These are phyloP conservation scores for Microhierax caerulescens DNA, from an alignment of 2,797 vertebrate genomes.

Conservation along the genomic window DNA sequence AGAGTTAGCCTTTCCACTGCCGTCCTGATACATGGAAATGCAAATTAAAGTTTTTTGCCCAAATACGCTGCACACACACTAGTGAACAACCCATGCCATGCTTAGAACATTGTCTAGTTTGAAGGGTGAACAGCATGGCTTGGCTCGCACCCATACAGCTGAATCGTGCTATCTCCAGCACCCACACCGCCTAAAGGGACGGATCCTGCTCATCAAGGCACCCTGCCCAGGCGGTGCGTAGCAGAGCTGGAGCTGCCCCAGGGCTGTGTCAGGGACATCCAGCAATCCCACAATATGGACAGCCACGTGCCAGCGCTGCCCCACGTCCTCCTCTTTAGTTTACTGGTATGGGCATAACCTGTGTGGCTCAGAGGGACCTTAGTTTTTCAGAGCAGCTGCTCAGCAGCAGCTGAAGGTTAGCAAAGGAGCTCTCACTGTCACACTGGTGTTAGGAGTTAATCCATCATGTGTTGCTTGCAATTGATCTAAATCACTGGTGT, in stretches of 20 bases:
- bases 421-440: not conserved
- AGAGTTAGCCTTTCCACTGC: not conserved
- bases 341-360: not conserved
- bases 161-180: not conserved
- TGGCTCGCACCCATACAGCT: not conserved
- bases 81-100: not conserved
- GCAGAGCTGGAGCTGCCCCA: not conserved
- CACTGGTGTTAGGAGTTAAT: not conserved
- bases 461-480: not conserved
- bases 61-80: not conserved
- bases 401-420: not conserved
- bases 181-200: rapidly evolving
- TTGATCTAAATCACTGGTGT: not conserved
- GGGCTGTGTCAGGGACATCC: not conserved
- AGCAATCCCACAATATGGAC: not conserved
- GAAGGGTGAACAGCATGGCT: not conserved
- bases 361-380: not conserved
- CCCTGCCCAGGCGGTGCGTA: rapidly evolving
- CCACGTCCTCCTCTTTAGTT: not conserved
- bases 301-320: rapidly evolving
- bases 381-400: not conserved
- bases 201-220: not conserved
- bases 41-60: not conserved
- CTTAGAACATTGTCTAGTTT: not conserved
- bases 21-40: not conserved